Evolutionary conservation across 2,113 vertebrate genomes (phyloP).

Genomic region (Callaeas wilsoni): DNA sequence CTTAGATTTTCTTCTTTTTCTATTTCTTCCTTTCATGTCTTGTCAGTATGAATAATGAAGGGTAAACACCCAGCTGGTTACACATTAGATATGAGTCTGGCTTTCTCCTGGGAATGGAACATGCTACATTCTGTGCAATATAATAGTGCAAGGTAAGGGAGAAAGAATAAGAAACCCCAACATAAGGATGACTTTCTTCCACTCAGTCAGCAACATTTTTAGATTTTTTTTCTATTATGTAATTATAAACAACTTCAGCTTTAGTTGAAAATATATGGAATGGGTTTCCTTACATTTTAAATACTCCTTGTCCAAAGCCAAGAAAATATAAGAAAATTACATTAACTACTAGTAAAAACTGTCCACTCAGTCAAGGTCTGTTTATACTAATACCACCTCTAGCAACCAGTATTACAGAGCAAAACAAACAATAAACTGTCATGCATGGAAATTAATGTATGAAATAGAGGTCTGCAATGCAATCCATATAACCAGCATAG

Average conservation of each 20-base stretch:
- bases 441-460: constrained; percentile 36
- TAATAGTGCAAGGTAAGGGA: neutral
- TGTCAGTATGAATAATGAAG: constrained; percentile 32
- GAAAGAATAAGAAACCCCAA: neutral
- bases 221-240: neutral
- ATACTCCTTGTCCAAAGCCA: neutral
- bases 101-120: neutral
- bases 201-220: neutral
- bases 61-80: constrained; percentile 33
- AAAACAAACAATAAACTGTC: neutral
- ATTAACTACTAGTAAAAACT: neutral
- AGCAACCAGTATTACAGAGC: neutral
- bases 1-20: neutral
- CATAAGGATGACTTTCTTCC: neutral
- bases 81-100: neutral
- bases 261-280: neutral
- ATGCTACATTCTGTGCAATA: neutral
- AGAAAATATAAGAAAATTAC: neutral
- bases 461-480: constrained; percentile 12
- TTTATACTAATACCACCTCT: neutral
- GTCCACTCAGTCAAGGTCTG: neutral
- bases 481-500: neutral
- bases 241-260: neutral
- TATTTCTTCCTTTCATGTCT: neutral
- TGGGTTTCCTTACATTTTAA: neutral